phyloP scores from a whole-genome alignment of 2,113 vertebrate species.

The Ceyx margarethae region DNA sequence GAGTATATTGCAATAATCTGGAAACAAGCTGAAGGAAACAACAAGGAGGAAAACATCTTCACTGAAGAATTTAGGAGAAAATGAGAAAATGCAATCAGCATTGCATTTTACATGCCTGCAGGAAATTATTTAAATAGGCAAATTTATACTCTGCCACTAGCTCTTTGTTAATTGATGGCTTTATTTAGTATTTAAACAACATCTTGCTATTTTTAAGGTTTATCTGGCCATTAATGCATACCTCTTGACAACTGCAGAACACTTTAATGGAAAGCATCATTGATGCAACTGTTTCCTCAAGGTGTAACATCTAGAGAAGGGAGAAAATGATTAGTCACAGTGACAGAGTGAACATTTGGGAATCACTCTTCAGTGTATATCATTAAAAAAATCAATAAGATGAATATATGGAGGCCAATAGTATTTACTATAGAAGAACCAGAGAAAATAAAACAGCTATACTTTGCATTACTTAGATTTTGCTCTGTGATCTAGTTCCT shows the following conservation, averaged over 20 bases:
- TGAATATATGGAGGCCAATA: constrained; percentile 73
- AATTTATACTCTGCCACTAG: too few relatives aligned
- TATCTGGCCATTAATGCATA: constrained; percentile 50
- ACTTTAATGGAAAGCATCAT: constrained; percentile 74
- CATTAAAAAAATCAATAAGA: constrained; percentile 88
- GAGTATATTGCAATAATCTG: neutral
- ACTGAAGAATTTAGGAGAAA: neutral
- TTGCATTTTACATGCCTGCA: too few relatives aligned
- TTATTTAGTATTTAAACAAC: neutral
- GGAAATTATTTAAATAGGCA: too few relatives aligned
- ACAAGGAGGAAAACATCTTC: neutral
- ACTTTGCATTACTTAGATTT: constrained; percentile 57
- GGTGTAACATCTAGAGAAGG: constrained; percentile 76
- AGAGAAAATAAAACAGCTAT: constrained; percentile 47
- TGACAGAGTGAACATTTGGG: constrained; percentile 82
- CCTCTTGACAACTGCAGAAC: constrained; percentile 58
- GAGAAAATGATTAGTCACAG: constrained; percentile 84
- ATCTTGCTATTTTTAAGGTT: constrained; percentile 15
- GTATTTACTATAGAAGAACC: constrained; percentile 79
- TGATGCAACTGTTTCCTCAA: constrained; percentile 77
- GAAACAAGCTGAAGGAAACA: neutral
- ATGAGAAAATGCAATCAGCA: too few relatives aligned
- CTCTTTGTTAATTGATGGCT: too few relatives aligned
- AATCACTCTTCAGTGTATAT: constrained; percentile 89
- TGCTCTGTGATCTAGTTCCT: neutral